Evolutionary conservation across 1,140 invertebrate species (phyloP), one percentile per base, ranked within the genome.

Genomic region (Drosophila ercepeae): DNA sequence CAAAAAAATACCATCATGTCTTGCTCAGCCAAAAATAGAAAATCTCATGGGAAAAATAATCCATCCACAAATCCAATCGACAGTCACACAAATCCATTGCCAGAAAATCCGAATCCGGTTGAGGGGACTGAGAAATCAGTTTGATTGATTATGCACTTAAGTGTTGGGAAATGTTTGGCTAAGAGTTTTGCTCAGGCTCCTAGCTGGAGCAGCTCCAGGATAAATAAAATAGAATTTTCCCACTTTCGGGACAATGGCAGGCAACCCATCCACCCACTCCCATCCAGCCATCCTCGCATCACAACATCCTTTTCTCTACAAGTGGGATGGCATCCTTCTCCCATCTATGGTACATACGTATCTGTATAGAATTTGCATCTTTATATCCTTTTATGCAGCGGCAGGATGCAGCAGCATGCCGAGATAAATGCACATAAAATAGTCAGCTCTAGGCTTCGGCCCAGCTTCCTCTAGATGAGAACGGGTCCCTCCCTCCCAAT

Each of bases 101-200:
- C 63, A 14, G 53, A 57, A 84, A 67, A 65, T 65, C 59, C 23
- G 18, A 65, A 48, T 48, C 46, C 46, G 60, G 64, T 67, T 67
- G 61, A 67, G 64, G 61, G 68, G 69, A 74, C 63, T 64, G 25
- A 67, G 71, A 89, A 79, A 84, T 89, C 79, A 89, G 79, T 75
- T 79, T 89, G 84, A 89, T 89, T 89, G 84, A 89, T 89, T 89
- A 89, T 79, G 65, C 84, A 89, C 82, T 89, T 89, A 89, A 89
- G 81, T 81, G 79, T 64, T 63, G 65, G 67, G 59, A 64, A 63
- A 67, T 67, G 64, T 67, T 67, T 67, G 64, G 60, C 48, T 32
- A 67, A 45, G 64, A 67, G 64, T 67, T 67, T 36, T 65, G 63
- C 46, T 16, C 27, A 27, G 50, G 63, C 45, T 44, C 23, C 54